Base-by-base conservation (phyloP, 2,888 invertebrate species). In the Hybos culiciformis region DNA sequence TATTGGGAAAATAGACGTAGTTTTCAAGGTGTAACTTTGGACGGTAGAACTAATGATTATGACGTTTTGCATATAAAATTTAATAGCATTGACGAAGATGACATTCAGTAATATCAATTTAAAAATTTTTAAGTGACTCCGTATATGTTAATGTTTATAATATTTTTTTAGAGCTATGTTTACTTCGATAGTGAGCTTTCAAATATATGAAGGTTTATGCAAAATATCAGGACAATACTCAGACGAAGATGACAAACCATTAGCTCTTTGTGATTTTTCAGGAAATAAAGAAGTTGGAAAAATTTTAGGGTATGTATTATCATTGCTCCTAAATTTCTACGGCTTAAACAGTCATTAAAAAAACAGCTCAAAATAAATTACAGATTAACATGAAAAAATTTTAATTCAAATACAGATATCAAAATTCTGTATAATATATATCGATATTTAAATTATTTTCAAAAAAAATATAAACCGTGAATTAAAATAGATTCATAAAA, bases 161-260 rank as follows among this genome's bases (percentile, higher is more conserved):
- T 34, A 3, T 19, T 12, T n/a, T 19, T 11, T 19, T 34, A 36
- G 36, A 2, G 36, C 19, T 2, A 21, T 36, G 7, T n/a, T 36
- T 20, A 20, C 36, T 8, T 14, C 21, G 4, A 21, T 36, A 14
- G 11, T 36, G 7, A 21, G 36, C 4, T 36, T 21, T 36, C 36
- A 36, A 36, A 36, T 36, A 19, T 36, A n/a, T 36, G 36, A 36
- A 36, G 21, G 19, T 14, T 21, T 36, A n/a, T 36, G 36, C 21
- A 19, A 36, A 36, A 11, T 14, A 21, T n/a, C 14, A 7, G 21
- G 21, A 7, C 29, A 29, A 29, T 29, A 29, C n/a, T 12, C 29
- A 29, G 29, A 20, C 8, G 3, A 36, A 21, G 14, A 36, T n/a
- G n/a, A 12, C 2, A 14, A 14, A 14, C 14, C 14, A 8, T 14